Base-by-base conservation (phyloP, 2,888 invertebrate species). In the Spilosoma lubricipeda region DNA sequence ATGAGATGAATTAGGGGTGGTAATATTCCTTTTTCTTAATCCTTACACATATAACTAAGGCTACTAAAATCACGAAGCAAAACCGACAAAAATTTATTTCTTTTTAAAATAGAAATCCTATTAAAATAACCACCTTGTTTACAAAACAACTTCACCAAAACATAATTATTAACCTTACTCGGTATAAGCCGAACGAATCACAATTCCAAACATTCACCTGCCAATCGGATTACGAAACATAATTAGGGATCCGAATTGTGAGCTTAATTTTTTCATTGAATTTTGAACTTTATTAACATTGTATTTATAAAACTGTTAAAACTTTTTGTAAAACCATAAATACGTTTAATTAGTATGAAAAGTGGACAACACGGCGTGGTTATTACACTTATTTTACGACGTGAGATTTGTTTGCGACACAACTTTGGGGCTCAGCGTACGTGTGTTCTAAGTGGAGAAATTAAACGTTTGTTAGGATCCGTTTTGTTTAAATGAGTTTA, bases 351-450 rank as follows among this genome's bases (percentile, higher is more conserved):
- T 79, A 85, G 83, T 79, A 76, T 75, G 84, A 87, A 88, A 86
- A 87, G 81, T 80, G 77, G 78, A 81, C 87, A 79, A 82, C 86
- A 77, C 87, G 86, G 84, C 77, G 81, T 79, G 85, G 82, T 85
- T 88, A 89, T 91, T 89, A 91, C 85, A 89, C 89, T 88, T 87
- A 87, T 89, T 91, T 91, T 87, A 91, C 89, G 89, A 88, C 79
- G 88, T 85, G 90, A 81, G 86, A 85, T 87, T 89, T 86, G 87
- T 85, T 79, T 84, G 80, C 71, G 71, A 83, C 78, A 76, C 79
- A 88, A 87, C 85, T 89, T 86, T 81, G 82, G 83, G 82, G 77
- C 7, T 80, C 75, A 75, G 78, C 84, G 84, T 83, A 85, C 80
- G 80, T 77, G 79, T 48, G 76, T 77, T 77, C 79, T 79, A 79